Evolutionary conservation across 2,888 invertebrate species (phyloP), one percentile per base, ranked within the genome.

Genomic region (Laspeyria flexula): DNA sequence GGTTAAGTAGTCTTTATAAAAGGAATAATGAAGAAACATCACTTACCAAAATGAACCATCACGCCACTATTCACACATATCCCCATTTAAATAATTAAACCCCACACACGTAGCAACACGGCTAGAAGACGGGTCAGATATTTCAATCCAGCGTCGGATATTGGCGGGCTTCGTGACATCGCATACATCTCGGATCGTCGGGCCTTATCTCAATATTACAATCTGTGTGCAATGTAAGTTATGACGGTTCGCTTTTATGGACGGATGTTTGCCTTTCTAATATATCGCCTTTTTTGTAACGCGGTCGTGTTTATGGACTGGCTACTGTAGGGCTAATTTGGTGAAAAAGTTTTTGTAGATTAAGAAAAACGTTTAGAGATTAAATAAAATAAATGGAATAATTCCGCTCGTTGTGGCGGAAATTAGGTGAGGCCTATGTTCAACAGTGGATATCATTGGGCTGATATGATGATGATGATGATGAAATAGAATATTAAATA

Each of bases 81-180:
- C 12, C 31, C 29, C 21, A 18, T 33, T 16, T 9, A 31, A 49
- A 49, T 43, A 34, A 43, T 43, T 39, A 27, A 45, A 37, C 18
- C 23, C 16, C 35, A n/a, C 33, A 43, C 38, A 34, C 30, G 39
- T 27, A 44, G 31, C 30, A 34, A 27, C 39, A 16, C 16, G 39
- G 21, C 33, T 50, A 42, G 55, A 42, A 50, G 60, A 64, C 48
- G 69, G 90, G 90, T 90, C 88, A 90, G 90, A 91, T 91, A 91
- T 91, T 91, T 91, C 91, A 91, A 91, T 91, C 85, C 85, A 85
- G 81, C 75, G 81, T 86, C 91, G 91, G 90, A 91, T 91, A 90
- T 91, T 88, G 90, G 88, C 81, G 83, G 81, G 79, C 64, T 75
- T 76, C 88, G 89, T 88, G 90, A 87, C 85, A 87, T 79, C 85